Base-by-base conservation (phyloP, 1,140 invertebrate genomes). In the Drosophila parvula region DNA sequence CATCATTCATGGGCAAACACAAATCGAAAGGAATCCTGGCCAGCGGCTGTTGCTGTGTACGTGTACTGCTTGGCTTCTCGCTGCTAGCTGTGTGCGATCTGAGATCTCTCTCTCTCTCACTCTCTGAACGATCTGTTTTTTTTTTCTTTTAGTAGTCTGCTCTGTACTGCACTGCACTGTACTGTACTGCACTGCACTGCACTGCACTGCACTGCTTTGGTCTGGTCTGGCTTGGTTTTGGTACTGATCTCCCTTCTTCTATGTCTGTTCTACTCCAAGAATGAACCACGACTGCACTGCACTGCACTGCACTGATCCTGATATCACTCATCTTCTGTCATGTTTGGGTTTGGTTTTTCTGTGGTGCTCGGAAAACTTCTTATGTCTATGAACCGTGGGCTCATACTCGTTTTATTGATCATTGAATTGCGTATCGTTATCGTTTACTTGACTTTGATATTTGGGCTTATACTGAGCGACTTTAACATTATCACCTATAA, bases 401-500 rank as follows among this genome's bases (percentile, higher is more conserved):
- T 89, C 85, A 90, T 78, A 89, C 74, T 68, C 48, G 43, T 58
- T 22, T 22, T 73, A 71, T 57, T 73, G 68, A 71, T 85, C 78
- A 81, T 85, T 84, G 77, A 78, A 81, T 90, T 90, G 82, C 79
- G 79, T 88, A 81, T 90, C 80, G 81, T 86, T 88, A 81, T 90
- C 80, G 81, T 86, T 91, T 90, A 90, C 80, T 91, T 90, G 89
- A 90, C 79, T 84, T 77, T 91, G 79, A 90, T 71, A 79, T 89
- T 91, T 74, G 78, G 89, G 84, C 63, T 80, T 82, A 83, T 81
- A 89, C 71, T 89, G 83, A 90, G 83, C 83, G 79, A 81, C 84
- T 89, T 75, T 90, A 82, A 90, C 79, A 78, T 90, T 89, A 91
- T 80, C 81, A 90, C 89, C 89, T 90, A 90, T 90, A 90, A 90